Evolutionary conservation across 2,888 invertebrate species (phyloP), one percentile per base, ranked within the genome.

Genomic region (Rhogogaster chlorosoma): DNA sequence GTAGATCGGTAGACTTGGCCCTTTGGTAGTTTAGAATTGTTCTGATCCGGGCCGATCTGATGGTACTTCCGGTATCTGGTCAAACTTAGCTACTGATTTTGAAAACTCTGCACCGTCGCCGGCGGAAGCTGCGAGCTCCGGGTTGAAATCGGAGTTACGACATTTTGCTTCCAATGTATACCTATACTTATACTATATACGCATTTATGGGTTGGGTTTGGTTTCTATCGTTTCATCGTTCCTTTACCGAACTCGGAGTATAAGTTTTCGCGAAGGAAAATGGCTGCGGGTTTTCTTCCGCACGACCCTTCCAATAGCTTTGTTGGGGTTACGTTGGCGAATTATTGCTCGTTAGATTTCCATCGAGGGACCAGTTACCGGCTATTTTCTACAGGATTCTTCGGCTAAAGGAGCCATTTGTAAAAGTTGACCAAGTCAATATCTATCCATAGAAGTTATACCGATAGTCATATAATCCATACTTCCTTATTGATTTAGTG

Each of bases 301-400:
- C 53, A 83, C 83, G 83, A 83, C 83, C 83, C 83, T 80, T 61
- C 83, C 83, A 83, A 83, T 83, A 89, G 85, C 88, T 88, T 88
- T 75, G 86, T 85, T 83, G 84, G 70, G 85, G 85, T 88, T 87
- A 86, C 73, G 86, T 86, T 84, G 84, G 49, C 83, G 83, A 87
- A 88, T 87, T 85, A 86, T 87, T 86, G 87, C 87, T 90, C 87
- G 88, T 90, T 88, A 90, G 85, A 89, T 88, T 88, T 87, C 87
- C 87, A 88, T 87, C 85, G 83, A 86, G 84, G 82, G 83, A 83
- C 83, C 83, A 83, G 83, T 83, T 83, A 83, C 83, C 67, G 83
- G 83, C 83, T 83, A 83, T 83, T 83, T 83, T 83, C 83, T 83
- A 67, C 83, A 83, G 83, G 83, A 83, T 83, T 83, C 83, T 83